phyloP scores from a whole-genome alignment of 2,797 vertebrate species.

The Cetoscarus ocellatus region DNA sequence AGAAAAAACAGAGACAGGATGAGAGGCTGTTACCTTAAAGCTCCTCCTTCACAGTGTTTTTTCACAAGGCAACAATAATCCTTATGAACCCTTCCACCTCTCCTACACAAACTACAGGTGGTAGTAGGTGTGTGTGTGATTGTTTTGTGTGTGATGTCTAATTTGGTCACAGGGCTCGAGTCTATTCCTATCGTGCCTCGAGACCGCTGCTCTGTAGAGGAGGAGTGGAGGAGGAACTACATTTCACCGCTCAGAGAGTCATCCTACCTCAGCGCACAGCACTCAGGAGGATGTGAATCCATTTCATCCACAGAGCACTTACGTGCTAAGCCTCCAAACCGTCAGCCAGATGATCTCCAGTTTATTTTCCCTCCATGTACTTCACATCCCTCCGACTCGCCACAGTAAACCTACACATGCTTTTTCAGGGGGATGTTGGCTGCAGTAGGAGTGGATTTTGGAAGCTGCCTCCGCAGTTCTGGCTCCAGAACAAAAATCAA shows the following conservation, averaged over 20 bases:
- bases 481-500: slow-evolving; percentile 10
- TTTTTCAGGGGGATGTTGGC: slow-evolving; percentile 33
- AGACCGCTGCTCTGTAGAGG: slow-evolving; percentile 58
- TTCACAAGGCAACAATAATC: slow-evolving; percentile 23
- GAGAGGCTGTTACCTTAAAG: slow-evolving; percentile 30
- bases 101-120: slow-evolving; percentile 52
- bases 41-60: slow-evolving; percentile 33
- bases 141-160: slow-evolving; percentile 42
- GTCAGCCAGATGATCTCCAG: slow-evolving; percentile 45
- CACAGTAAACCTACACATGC: slow-evolving; percentile 59
- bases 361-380: slow-evolving; percentile 57
- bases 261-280: slow-evolving; percentile 57
- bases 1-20: slow-evolving; percentile 12
- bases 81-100: slow-evolving; percentile 13
- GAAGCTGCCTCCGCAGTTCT: slow-evolving; percentile 25
- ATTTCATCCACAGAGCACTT: slow-evolving; percentile 73
- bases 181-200: slow-evolving; percentile 67
- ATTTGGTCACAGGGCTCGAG: slow-evolving; percentile 67
- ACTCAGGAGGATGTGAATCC: slow-evolving; percentile 73
- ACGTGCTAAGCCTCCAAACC: slow-evolving; percentile 67
- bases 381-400: slow-evolving; percentile 54
- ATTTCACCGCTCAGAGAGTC: slow-evolving; percentile 61
- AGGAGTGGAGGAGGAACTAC: slow-evolving; percentile 52
- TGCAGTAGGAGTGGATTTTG: slow-evolving; percentile 37
- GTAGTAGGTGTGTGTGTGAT: slow-evolving; percentile 36